Evolutionary conservation across 2,797 vertebrate genomes (phyloP).

Genomic region (Sebastes itinus): DNA sequence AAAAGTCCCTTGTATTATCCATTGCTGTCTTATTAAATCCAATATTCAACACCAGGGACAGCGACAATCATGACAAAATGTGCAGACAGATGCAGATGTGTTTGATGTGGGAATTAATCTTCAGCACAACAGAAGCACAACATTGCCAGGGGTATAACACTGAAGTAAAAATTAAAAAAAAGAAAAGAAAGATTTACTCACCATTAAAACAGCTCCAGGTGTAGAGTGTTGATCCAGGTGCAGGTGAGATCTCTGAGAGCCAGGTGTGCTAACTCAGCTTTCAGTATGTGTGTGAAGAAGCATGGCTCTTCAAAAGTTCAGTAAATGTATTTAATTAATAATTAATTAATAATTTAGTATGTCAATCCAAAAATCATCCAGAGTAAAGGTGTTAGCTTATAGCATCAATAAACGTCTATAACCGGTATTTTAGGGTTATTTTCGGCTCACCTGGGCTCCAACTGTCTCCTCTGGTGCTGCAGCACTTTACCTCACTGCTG

Average conservation of each 20-base stretch:
- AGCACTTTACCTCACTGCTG: background rate
- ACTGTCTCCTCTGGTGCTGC: background rate
- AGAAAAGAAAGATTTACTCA: background rate
- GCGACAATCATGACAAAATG: background rate
- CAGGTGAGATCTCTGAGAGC: constrained; percentile 22
- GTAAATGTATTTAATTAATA: background rate
- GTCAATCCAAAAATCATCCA: background rate
- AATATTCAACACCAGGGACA: constrained; percentile 2
- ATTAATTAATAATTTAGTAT: background rate
- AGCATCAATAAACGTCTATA: background rate
- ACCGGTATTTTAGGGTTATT: background rate
- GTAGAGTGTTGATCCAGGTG: constrained; percentile 14
- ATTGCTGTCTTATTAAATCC: background rate
- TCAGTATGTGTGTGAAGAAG: background rate
- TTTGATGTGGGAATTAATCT: constrained; percentile 28
- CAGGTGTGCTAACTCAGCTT: constrained; percentile 17
- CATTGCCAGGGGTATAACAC: background rate
- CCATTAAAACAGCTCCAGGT: constrained; percentile 33
- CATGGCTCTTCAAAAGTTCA: background rate
- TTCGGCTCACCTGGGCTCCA: background rate
- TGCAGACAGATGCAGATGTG: constrained; percentile 11
- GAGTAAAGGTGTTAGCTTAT: background rate
- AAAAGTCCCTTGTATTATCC: background rate
- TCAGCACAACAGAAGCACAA: constrained; percentile 6
- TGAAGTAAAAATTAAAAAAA: background rate